Percentiles rank a stretch among this genome's conserved stretches.
phyloP scores from a whole-genome alignment of 2,113 vertebrate species.

The Nothobranchius kuhntae region DNA sequence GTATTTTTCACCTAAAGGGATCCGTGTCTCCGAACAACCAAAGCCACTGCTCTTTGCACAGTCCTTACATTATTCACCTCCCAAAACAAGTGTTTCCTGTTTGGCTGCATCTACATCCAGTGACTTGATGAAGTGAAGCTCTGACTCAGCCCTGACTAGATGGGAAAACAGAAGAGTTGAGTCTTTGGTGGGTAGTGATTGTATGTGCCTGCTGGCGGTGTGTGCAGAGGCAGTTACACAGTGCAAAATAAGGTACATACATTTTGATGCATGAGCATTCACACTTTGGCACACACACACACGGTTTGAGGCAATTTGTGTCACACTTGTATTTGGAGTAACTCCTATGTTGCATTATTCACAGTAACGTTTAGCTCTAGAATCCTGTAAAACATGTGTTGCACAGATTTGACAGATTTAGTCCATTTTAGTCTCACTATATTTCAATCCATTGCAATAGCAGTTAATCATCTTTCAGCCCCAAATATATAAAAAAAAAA shows the following conservation, averaged over 20 bases:
- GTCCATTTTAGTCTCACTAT: background rate
- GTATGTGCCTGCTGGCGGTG: constrained; percentile 31
- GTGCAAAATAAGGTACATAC: constrained; percentile 14
- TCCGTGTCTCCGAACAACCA: constrained; percentile 27
- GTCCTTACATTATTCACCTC: constrained; percentile 57
- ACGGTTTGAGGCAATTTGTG: constrained; percentile 10
- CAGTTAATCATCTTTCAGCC: background rate
- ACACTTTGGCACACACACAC: constrained; percentile 1
- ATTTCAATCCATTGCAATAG: background rate
- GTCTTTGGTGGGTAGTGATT: constrained; percentile 57
- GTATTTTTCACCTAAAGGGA: constrained; percentile 3
- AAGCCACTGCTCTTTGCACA: constrained; percentile 15
- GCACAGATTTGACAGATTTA: background rate
- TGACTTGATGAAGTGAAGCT: constrained; percentile 42
- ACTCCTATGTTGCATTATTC: constrained; percentile 24
- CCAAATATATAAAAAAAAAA: background rate
- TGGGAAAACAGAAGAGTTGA: constrained; percentile 41
- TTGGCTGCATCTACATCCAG: constrained; percentile 14
- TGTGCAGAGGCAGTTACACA: constrained; percentile 25
- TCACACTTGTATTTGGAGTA: constrained; percentile 20
- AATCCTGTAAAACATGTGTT: background rate
- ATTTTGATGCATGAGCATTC: constrained; percentile 13
- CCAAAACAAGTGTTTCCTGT: constrained; percentile 30
- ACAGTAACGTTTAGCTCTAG: background rate
- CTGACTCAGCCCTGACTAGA: constrained; percentile 49